Conservation (phyloP, 2,797 vertebrate species). For the Cirrhinus mrigala region DNA sequence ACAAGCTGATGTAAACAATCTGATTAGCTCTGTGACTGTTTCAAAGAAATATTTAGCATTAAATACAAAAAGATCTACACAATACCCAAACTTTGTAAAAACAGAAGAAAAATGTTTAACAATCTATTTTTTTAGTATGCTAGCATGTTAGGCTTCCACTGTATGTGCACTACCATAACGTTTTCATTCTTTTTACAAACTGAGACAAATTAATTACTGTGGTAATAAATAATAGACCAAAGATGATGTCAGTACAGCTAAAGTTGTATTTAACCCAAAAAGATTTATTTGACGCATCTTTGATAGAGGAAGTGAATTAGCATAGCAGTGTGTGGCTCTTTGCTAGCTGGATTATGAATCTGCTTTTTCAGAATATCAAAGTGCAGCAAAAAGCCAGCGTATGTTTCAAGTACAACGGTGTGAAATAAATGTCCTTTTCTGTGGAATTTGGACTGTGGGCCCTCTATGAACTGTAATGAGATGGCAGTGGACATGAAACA, state of each 20-base stretch:
- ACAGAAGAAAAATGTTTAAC: background rate
- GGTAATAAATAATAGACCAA: background rate
- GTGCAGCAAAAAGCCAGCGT: slow-evolving; percentile 12
- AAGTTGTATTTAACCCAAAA: background rate
- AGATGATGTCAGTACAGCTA: background rate
- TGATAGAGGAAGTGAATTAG: background rate
- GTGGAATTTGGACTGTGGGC: slow-evolving; percentile 1
- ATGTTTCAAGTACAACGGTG: slow-evolving; percentile 23
- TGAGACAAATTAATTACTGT: background rate
- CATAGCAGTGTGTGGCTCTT: background rate
- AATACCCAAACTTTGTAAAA: background rate
- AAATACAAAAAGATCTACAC: too few relatives aligned
- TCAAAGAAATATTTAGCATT: background rate
- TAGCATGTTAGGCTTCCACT: background rate
- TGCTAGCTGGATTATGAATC: background rate
- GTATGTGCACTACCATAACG: background rate
- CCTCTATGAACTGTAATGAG: slow-evolving; percentile 20
- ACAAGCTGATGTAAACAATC: background rate
- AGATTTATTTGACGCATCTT: background rate
- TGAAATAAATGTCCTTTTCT: slow-evolving; percentile 43
- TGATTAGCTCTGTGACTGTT: background rate
- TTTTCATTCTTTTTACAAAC: background rate
- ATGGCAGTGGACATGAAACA: slow-evolving; percentile 17
- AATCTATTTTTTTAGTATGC: background rate
- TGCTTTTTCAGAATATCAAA: background rate